phyloP scores from a whole-genome alignment of 2,113 vertebrate genomes.

The Ploceus nigricollis region DNA sequence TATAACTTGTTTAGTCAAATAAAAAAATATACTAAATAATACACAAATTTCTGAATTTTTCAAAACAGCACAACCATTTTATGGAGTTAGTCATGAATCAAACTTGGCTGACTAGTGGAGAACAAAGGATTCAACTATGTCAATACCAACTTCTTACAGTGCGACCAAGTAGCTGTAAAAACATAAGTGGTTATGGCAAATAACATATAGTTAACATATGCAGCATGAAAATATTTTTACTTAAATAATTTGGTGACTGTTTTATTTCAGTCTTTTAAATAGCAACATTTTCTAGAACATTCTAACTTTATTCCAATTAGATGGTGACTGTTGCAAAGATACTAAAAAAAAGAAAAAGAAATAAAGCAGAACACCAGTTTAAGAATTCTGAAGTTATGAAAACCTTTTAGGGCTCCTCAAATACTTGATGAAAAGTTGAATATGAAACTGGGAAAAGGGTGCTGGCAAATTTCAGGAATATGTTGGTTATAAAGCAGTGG shows the following conservation, averaged over 20 bases:
- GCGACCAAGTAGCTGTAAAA: background rate
- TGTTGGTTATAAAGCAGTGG: background rate
- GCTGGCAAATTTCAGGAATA: background rate
- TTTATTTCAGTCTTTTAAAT: background rate
- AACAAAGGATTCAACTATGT: background rate
- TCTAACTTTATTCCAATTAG: background rate
- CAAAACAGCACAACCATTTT: background rate
- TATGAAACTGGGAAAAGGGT: background rate
- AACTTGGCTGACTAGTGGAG: background rate
- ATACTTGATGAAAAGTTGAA: background rate
- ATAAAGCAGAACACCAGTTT: background rate
- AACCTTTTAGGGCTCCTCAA: background rate
- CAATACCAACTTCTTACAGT: background rate
- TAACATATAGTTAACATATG: background rate
- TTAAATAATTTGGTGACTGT: background rate
- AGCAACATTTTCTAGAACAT: background rate
- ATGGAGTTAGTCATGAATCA: background rate
- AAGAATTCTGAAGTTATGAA: background rate
- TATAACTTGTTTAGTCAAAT: background rate
- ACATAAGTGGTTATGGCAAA: background rate
- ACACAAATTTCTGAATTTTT: background rate
- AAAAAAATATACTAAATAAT: background rate
- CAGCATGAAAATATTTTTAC: background rate
- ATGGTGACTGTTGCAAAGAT: background rate
- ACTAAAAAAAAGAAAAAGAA: too few species aligned